Conservation (phyloP, 2,797 vertebrate species). For the Micrastur ruficollis region DNA sequence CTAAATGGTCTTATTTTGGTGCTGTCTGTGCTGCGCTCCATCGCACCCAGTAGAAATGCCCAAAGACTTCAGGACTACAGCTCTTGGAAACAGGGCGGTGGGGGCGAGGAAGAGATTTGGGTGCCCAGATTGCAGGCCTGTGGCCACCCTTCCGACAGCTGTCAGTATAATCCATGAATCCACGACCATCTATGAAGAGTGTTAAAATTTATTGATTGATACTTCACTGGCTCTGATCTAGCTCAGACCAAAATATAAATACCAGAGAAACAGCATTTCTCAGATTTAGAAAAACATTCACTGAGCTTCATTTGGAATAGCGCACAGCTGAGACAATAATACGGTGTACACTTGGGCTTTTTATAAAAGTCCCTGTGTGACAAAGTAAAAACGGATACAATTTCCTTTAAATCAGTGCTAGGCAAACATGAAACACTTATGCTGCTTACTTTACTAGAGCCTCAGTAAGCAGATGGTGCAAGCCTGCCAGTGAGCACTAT, state of each 20-base stretch:
- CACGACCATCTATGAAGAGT: not conserved
- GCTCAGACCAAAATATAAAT: not conserved
- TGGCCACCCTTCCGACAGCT: not conserved
- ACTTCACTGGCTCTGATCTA: not conserved
- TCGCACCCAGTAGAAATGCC: not conserved
- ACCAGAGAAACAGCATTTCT: not conserved
- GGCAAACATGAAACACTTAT: not conserved
- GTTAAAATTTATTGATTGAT: not conserved
- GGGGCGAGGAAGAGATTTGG: not conserved
- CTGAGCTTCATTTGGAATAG: not conserved
- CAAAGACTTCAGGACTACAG: not conserved
- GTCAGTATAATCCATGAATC: not conserved
- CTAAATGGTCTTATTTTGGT: not conserved
- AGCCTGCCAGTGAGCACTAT: not conserved
- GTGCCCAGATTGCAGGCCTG: not conserved
- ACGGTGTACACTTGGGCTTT: not conserved
- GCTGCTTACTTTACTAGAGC: not conserved
- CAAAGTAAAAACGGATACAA: not conserved
- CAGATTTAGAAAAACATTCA: not conserved
- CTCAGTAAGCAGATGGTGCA: slow-evolving; percentile 51
- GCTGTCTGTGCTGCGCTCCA: not conserved
- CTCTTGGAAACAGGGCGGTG: not conserved
- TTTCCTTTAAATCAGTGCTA: not conserved
- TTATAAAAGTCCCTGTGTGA: not conserved
- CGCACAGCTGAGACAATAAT: not conserved